Base-by-base conservation (phyloP, 2,797 vertebrate species). In the Anguilla anguilla region DNA sequence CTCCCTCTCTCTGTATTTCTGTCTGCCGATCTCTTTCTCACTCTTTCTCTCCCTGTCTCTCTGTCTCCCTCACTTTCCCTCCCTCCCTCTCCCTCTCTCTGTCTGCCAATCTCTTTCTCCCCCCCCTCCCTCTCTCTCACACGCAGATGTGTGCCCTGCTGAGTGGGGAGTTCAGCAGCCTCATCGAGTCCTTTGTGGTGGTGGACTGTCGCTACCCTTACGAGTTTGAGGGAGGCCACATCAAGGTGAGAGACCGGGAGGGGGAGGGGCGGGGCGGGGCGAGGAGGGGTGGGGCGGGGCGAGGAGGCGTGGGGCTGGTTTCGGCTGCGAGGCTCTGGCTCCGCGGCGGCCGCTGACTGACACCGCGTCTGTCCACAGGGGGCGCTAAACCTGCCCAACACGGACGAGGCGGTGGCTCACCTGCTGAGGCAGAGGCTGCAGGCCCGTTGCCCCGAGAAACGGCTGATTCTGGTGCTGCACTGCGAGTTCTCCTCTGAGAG, bases 401-500 rank as follows among this genome's bases (percentile, higher is more conserved):
- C 93, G 82, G 93, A 95, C 22, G 93, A 95, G 49, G 89, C 95
- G 0, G 88, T 89, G 84, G 90, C 92, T 59, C 88, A 90, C 82
- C 94, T 96, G 82, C 88, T 96, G 28, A 92, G 89, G 90, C 91
- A 90, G 59, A 92, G 93, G n/a, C 67, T 94, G 79, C 83, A 93
- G 15, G 88, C 93, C 10, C 64, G 87, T 84, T 88, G 87, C n/a
- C 86, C 88, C 35, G 89, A 92, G 85, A 94, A 93, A 79, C 92
- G 92, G 81, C 88, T 94, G 67, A 86, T 96, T 72, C 86, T 95
- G 10, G 90, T 96, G 88, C 95, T 96, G 87, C 93, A 96, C 91
- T 96, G 95, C 93, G 95, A 96, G 95, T 96, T 94, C 92, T 96
- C 95, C 86, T 96, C 95, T 2, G 95, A 95, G 82, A 93, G 95